Conservation (phyloP, 1,140 invertebrate species). For the Drosophila obscura region DNA sequence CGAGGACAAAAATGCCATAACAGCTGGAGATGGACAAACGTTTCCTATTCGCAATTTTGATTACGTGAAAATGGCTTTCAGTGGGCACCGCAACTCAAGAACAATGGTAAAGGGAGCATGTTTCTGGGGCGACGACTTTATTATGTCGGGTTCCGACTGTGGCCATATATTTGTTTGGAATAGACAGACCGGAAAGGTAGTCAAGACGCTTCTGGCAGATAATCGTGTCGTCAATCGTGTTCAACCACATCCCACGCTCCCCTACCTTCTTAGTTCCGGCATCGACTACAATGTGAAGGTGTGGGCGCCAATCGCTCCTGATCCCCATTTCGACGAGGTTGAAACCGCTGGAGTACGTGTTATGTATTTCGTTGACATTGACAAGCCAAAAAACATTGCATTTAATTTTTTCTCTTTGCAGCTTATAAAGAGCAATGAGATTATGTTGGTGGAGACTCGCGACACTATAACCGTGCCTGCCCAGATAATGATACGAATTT, state of each 20-base stretch:
- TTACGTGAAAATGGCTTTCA: slow-evolving; percentile 89
- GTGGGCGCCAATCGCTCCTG: slow-evolving; percentile 89
- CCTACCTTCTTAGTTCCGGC: slow-evolving; percentile 93
- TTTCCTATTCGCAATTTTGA: slow-evolving; percentile 41
- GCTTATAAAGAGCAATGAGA: slow-evolving; percentile 92
- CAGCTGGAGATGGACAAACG: slow-evolving; percentile 1
- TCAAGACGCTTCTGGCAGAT: slow-evolving; percentile 93
- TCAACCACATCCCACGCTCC: slow-evolving; percentile 92
- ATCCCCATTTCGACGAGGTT: slow-evolving; percentile 87
- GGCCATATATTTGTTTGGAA: slow-evolving; percentile 91
- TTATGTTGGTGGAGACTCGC: slow-evolving; percentile 94
- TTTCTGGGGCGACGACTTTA: slow-evolving; percentile 93
- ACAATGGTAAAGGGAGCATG: slow-evolving; percentile 96
- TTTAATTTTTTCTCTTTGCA: slow-evolving; percentile 69
- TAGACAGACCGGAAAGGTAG: slow-evolving; percentile 87
- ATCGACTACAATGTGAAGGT: slow-evolving; percentile 96
- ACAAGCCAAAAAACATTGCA: neutral
- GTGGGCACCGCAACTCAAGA: slow-evolving; percentile 93
- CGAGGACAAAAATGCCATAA: neutral
- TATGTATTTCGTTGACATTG: too few species aligned
- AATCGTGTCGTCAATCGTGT: slow-evolving; percentile 94
- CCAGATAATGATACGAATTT: slow-evolving; percentile 94
- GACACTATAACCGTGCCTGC: slow-evolving; percentile 96
- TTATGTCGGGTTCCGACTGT: slow-evolving; percentile 95
- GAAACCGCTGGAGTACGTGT: slow-evolving; percentile 88